phyloP scores from a whole-genome alignment of 2,113 vertebrate species.

The Tragulus kanchil region DNA sequence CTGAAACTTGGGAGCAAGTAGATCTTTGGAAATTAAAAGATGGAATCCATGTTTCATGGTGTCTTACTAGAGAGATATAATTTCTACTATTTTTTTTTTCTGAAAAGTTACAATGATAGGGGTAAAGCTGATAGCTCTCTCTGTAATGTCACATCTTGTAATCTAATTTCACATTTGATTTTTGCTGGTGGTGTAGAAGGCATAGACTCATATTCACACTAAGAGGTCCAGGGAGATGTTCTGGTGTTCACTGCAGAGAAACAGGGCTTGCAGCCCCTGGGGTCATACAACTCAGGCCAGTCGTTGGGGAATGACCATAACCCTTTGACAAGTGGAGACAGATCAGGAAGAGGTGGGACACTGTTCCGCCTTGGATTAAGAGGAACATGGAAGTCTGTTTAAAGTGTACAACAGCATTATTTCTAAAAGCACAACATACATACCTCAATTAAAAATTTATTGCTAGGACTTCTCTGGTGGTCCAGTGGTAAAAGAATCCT shows the following conservation, averaged over 20 bases:
- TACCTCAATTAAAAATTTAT: not conserved
- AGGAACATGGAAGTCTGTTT: not conserved
- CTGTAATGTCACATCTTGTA: not conserved
- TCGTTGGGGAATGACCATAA: not conserved
- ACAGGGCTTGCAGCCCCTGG: not conserved
- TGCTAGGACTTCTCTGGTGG: not conserved
- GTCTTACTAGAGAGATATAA: not conserved
- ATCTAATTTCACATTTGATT: not conserved
- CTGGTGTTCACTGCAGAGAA: not conserved
- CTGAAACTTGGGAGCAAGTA: not conserved
- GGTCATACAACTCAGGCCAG: not conserved
- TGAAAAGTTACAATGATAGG: not conserved
- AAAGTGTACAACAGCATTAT: not conserved
- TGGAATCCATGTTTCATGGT: not conserved
- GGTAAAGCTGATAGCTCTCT: not conserved
- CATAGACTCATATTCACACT: not conserved
- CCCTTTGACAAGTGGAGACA: not conserved
- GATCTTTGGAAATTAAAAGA: constrained; percentile 17
- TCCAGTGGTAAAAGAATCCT: not conserved
- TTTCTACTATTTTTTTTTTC: not conserved
- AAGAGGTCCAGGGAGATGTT: not conserved
- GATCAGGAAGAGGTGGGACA: not conserved
- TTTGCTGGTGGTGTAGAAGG: not conserved
- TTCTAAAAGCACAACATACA: not conserved
- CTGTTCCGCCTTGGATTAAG: not conserved